Percentiles rank a stretch among this genome's conserved stretches.
Conservation (phyloP, 2,888 invertebrate genomes). For the Nomada hirtipes region DNA sequence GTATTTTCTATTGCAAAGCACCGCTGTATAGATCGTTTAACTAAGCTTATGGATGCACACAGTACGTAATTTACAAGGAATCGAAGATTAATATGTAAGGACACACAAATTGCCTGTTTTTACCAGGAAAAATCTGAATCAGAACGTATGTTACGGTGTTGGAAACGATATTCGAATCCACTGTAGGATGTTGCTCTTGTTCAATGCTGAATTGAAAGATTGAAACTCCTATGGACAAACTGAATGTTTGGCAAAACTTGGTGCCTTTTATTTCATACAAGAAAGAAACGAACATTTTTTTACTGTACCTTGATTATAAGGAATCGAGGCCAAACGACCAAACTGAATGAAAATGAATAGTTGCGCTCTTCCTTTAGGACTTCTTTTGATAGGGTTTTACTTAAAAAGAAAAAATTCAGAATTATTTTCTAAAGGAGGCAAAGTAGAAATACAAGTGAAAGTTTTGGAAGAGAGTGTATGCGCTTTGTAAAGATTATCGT, state of each 20-base stretch:
- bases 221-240: conserved; percentile 60
- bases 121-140: conserved; percentile 14
- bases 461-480: conserved; percentile 32
- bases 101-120: conserved; percentile 16
- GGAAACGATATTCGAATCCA: conserved; percentile 8
- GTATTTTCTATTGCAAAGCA: conserved; percentile 49
- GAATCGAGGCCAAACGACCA: conserved; percentile 59
- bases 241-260: conserved; percentile 67
- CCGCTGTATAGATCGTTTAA: conserved; percentile 29
- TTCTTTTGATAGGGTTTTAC: conserved; percentile 42
- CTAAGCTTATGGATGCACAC: conserved; percentile 23
- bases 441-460: conserved; percentile 9
- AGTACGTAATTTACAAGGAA: conserved; percentile 21
- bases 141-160: conserved; percentile 32
- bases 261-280: conserved; percentile 73
- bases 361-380: conserved; percentile 62
- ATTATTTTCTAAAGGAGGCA: conserved; percentile 11
- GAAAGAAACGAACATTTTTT: conserved; percentile 63
- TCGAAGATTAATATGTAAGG: conserved; percentile 25
- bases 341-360: conserved; percentile 39
- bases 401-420: conserved; percentile 4
- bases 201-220: conserved; percentile 40
- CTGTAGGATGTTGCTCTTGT: conserved; percentile 23
- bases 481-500: conserved; percentile 14
- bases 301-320: conserved; percentile 62